A percentile compares a stretch with the other conserved stretches of the same genome.
These are phyloP conservation scores for Holothuria scabra DNA, from an alignment of 53 echinoderm and acorn worm genomes.

Conservation along the genomic window DNA sequence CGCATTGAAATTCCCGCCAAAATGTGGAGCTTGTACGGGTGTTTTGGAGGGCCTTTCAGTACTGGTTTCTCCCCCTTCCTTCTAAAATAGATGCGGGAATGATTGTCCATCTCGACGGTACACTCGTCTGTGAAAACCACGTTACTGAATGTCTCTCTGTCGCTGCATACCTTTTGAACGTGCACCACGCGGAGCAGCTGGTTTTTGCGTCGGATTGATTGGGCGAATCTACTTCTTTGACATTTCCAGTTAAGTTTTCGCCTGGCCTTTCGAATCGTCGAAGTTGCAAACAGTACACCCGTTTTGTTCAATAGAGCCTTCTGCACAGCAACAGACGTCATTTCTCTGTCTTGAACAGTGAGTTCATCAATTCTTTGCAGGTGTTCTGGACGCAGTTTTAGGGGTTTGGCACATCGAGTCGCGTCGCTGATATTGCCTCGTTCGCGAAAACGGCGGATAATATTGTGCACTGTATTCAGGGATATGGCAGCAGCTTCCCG, in stretches of 20 bases:
- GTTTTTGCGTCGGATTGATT: too few species aligned
- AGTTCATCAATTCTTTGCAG: not conserved
- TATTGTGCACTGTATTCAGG: too few species aligned
- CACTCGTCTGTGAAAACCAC: constrained; percentile 68
- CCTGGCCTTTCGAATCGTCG: constrained; percentile 4
- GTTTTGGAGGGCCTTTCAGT: constrained; percentile 38
- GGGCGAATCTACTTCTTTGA: too few species aligned
- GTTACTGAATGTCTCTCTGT: not conserved
- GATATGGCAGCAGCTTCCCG: too few species aligned
- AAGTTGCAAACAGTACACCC: not conserved
- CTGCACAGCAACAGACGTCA: constrained; percentile 5
- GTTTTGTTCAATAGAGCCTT: not conserved
- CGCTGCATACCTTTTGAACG: not conserved
- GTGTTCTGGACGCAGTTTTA: not conserved
- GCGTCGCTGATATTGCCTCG: too few species aligned
- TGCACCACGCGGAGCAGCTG: not conserved
- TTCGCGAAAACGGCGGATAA: too few species aligned
- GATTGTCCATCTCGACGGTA: constrained; percentile 48
- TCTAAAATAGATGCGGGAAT: constrained; percentile 17
- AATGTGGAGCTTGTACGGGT: constrained; percentile 58
- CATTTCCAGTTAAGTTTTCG: not conserved
- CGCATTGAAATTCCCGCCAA: constrained; percentile 64
- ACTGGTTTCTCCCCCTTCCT: constrained; percentile 6
- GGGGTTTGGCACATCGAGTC: not conserved
- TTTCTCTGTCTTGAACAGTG: not conserved